Conservation (phyloP, 64 coral and sea anemone genomes). For the Exaiptasia diaphana region DNA sequence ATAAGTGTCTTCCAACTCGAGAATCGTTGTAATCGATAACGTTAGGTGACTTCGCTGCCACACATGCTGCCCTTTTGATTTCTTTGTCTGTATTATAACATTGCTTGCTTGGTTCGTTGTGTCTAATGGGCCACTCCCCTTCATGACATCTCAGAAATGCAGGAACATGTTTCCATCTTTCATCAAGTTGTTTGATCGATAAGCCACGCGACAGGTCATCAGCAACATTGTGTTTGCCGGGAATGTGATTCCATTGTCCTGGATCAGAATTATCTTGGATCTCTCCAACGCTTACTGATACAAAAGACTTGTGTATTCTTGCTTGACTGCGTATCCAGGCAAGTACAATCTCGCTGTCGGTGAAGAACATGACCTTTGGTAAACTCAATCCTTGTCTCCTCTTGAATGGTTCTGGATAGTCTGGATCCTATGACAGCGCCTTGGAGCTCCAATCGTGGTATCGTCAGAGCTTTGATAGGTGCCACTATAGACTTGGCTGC, state of each 20-base stretch:
- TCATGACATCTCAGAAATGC: conserved; percentile 21
- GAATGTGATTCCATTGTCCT: conserved; percentile 19
- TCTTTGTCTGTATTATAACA: not conserved
- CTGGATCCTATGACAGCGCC: conserved; percentile 6
- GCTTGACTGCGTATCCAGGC: conserved; percentile 13
- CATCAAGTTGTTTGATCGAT: not conserved
- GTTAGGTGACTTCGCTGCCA: not conserved
- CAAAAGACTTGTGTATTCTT: conserved; percentile 18
- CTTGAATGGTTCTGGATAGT: conserved; percentile 16
- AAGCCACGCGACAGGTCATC: conserved; percentile 52
- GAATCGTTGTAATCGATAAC: conserved; percentile 14
- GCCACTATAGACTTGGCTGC: conserved; percentile 59
- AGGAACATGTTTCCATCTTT: conserved; percentile 31
- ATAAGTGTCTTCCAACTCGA: conserved; percentile 47
- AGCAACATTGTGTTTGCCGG: conserved; percentile 15
- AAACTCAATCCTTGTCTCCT: conserved; percentile 22
- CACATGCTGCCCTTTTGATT: not conserved
- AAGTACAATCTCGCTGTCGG: conserved; percentile 27
- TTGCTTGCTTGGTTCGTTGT: not conserved
- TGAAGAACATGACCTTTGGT: conserved; percentile 3
- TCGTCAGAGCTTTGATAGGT: conserved; percentile 26
- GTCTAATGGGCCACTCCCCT: conserved; percentile 10
- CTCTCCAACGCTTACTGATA: conserved; percentile 2
- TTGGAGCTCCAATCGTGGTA: conserved; percentile 42
- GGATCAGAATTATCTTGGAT: conserved; percentile 31